A percentile compares a stretch with the other conserved stretches of the same genome.
phyloP scores from a whole-genome alignment of 2,888 invertebrate genomes.

The Prosapia bicincta region DNA sequence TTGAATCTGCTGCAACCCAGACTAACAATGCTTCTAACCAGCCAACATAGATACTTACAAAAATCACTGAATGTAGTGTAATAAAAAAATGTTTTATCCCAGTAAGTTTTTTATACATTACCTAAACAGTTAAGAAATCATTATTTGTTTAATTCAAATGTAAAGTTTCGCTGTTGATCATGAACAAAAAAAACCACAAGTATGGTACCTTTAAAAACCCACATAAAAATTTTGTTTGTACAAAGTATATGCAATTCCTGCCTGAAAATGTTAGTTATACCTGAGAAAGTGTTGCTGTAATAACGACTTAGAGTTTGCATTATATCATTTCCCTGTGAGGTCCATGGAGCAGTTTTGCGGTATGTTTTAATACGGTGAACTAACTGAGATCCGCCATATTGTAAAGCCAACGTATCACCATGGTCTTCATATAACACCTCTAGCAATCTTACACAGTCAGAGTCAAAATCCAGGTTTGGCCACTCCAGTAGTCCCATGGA shows the following conservation, averaged over 20 bases:
- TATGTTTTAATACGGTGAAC: conserved; percentile 85
- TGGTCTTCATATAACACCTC: conserved; percentile 98
- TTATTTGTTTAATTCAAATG: too few species aligned
- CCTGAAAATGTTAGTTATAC: conserved; percentile 41
- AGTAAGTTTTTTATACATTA: too few species aligned
- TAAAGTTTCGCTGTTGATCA: too few species aligned
- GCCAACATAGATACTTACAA: background rate
- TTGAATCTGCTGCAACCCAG: too few species aligned
- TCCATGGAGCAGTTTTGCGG: conserved; percentile 91
- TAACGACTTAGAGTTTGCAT: conserved; percentile 98
- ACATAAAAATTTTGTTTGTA: too few species aligned
- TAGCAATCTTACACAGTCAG: conserved; percentile 89
- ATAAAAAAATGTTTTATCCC: background rate
- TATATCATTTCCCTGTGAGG: conserved; percentile 96
- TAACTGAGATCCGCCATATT: conserved; percentile 97
- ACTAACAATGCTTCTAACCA: too few species aligned
- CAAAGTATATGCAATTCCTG: background rate
- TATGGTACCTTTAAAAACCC: too few species aligned
- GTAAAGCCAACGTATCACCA: conserved; percentile 93
- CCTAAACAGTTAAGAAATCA: too few species aligned
- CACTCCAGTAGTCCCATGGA: conserved; percentile 81
- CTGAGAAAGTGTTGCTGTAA: conserved; percentile 91
- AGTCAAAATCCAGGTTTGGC: conserved; percentile 86
- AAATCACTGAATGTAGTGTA: too few species aligned
- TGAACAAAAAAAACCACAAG: too few species aligned